Evolutionary conservation across 2,888 invertebrate species (phyloP), one percentile per base, ranked within the genome.

Genomic region (Pachydiplax longipennis): DNA sequence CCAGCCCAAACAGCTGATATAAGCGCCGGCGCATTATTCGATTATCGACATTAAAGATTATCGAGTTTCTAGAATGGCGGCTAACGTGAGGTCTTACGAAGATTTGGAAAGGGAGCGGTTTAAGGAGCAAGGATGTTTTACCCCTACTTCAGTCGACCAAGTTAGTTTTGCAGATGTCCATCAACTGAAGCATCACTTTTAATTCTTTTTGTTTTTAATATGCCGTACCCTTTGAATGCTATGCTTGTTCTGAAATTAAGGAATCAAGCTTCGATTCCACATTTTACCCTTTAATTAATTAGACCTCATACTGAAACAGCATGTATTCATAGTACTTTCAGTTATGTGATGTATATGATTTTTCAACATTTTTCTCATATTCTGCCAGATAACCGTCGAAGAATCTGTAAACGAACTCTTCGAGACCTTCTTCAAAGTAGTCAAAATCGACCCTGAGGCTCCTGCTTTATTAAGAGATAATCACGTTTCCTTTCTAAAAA

Each of bases 401-500:
- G 94, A 93, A 90, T 93, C 94, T 13, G 94, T 96, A 61, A 94
- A 95, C 91, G 94, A 94, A 92, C 94, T 95, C 91, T 95, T 94
- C 91, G 94, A 94, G 92, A 94, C 94, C 81, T 94, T 95, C 92
- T 94, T 94, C 91, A 94, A 95, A 91, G 93, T 94, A 90, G 94
- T 94, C 80, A 94, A 94, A 92, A 92, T 95, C 37, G 95, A 96
- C 92, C 93, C 95, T 91, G 95, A 95, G 91, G 94, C 96, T 91
- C 96, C 97, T 0, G 93, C 95, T 91, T 94, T 97, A 48, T 94
- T 95, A 90, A 95, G 96, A 93, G 94, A 95, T 91, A 95, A 95
- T 92, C 97, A 97, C 93, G 94, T 95, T 92, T 94, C 95, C 92
- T 95, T 96, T 93, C 94, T 98, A 91, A 96, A 96, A 92, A 95